Evolutionary conservation across 2,797 vertebrate genomes (phyloP), one percentile per base, ranked within the genome.

Genomic region (Euthynnus affinis): DNA sequence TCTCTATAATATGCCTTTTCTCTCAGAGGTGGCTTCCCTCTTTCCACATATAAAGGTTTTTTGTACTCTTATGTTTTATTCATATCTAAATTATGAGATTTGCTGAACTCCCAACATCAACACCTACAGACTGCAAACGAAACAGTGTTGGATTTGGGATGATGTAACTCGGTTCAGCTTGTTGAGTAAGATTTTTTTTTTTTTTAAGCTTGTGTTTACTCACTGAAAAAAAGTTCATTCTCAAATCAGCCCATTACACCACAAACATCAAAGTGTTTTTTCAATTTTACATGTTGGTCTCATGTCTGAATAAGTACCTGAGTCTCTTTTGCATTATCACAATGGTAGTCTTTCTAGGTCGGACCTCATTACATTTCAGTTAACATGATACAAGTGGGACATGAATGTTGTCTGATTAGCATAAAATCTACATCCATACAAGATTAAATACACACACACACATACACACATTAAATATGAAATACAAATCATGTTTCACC

Each of bases 21-120:
- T n/a, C 15, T 20, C 52, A 1, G 13, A 2, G 17, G 10, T 34
- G 56, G 29, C 13, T 32, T 74, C 10, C 5, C 15, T 53, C 29
- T 56, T 44, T 55, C 6, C 22, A 59, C 6, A 53, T 42, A 32
- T 7, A 57, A 63, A 73, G 27, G 63, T 27, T 53, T 71, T 71
- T 76, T 40, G 29, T 32, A 51, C 44, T 49, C 25, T 63, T 3
- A 27, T 71, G 22, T 70, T 62, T 81, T 64, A 61, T 55, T 62
- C 25, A 76, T 48, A 34, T 62, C 1, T 56, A 42, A 59, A 48
- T 63, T 20, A 59, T 51, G n/a, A 61, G 17, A n/a, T 67, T 18
- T 49, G 20, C 46, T 52, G 10, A 48, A 37, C 15, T 40, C 3
- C 7, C 10, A 46, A 17, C 14, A 49, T n/a, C 37, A 6, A 70